phyloP scores from a whole-genome alignment of 2,888 invertebrate species.

The Stenchaetothrips biformis region DNA sequence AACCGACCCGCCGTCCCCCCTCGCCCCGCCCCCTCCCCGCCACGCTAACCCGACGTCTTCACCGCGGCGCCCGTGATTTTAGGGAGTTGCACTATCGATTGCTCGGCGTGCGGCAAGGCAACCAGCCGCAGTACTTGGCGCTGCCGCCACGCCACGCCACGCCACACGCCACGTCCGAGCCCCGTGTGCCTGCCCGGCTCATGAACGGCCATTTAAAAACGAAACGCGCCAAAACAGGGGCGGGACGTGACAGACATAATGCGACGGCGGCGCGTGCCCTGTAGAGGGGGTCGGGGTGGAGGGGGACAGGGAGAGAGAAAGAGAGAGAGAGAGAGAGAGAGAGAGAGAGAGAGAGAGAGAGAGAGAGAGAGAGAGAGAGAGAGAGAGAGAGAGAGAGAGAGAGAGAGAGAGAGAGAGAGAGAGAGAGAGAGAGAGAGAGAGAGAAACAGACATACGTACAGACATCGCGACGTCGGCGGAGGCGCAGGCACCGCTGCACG shows the following conservation, averaged over 20 bases:
- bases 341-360: no score
- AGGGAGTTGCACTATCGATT: slow-evolving; percentile 12
- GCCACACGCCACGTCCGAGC: background rate
- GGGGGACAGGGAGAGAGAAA: background rate
- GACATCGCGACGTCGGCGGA: no score
- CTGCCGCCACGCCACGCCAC: background rate
- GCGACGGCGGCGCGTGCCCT: background rate
- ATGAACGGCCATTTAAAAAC: slow-evolving; percentile 22
- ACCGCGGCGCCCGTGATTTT: slow-evolving; percentile 1
- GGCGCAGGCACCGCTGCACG: no score
- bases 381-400: background rate
- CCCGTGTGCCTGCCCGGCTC: background rate
- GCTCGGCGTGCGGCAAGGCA: background rate
- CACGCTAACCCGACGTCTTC: background rate
- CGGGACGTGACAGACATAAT: slow-evolving; percentile 19
- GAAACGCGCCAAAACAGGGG: slow-evolving; percentile 5
- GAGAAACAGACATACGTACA: no score
- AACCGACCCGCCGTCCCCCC: background rate
- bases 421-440: no score
- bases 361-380: background rate
- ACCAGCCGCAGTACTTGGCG: no score
- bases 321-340: no score
- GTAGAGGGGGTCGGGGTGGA: background rate
- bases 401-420: background rate
- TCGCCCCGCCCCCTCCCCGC: background rate